Evolutionary conservation across 2,113 vertebrate genomes (phyloP).

Genomic region (Mungos mungo): DNA sequence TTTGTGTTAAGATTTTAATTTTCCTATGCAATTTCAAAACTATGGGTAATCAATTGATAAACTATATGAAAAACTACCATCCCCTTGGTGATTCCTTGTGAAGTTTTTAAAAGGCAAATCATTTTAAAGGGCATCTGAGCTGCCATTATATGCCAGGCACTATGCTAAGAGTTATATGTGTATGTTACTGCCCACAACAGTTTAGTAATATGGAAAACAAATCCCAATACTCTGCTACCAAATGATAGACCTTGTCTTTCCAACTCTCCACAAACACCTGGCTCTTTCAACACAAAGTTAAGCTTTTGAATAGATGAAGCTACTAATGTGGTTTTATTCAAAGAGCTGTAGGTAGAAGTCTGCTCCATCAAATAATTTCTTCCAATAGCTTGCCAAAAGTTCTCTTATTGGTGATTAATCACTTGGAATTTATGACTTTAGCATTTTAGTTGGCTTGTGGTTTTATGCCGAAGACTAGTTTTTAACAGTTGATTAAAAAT

Average conservation of each 20-base stretch:
- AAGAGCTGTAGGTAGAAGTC: neutral
- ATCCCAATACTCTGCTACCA: neutral
- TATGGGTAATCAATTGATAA: neutral
- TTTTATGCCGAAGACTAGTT: conserved; percentile 23
- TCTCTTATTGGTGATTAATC: neutral
- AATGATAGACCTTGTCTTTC: neutral
- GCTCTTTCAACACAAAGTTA: neutral
- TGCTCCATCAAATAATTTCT: neutral
- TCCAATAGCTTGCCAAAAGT: neutral
- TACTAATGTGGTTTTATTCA: neutral
- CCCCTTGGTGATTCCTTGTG: neutral
- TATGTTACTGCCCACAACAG: neutral
- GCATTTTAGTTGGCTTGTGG: neutral
- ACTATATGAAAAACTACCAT: neutral
- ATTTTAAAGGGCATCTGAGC: neutral
- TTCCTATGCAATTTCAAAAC: neutral
- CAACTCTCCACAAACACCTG: neutral
- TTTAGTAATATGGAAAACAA: neutral
- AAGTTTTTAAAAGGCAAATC: neutral
- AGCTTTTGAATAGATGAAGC: neutral
- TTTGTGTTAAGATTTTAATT: neutral
- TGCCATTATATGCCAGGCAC: neutral
- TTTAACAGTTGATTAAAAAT: neutral
- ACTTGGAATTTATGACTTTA: neutral
- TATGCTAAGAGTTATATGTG: neutral